phyloP scores from a whole-genome alignment of 2,113 vertebrate species.

The Sterrhoptilus dennistouni region DNA sequence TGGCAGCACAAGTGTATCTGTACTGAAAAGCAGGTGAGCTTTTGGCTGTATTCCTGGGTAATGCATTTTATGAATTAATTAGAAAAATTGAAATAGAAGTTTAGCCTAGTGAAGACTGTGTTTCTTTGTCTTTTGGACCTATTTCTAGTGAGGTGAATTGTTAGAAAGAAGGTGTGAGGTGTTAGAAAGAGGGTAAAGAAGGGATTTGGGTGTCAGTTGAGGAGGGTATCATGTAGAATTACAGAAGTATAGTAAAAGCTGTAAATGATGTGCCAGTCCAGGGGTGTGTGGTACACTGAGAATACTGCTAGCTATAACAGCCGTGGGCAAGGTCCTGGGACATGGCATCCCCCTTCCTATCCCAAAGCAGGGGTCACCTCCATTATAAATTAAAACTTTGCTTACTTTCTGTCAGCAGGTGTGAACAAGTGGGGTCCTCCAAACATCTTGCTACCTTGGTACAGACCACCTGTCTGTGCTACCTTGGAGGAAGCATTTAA shows the following conservation, averaged over 20 bases:
- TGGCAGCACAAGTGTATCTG: accelerated
- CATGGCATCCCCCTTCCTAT: background rate
- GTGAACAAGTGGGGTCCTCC: background rate
- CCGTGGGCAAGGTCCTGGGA: background rate
- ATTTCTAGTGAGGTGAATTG: background rate
- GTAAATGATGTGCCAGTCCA: background rate
- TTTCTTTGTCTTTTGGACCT: background rate
- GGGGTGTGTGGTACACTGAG: background rate
- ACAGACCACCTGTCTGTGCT: background rate
- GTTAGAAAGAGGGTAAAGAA: background rate
- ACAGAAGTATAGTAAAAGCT: background rate
- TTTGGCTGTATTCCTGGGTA: background rate
- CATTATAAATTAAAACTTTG: background rate
- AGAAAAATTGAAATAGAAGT: background rate
- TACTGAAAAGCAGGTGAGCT: background rate
- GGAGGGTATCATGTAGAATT: background rate
- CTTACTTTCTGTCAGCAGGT: background rate
- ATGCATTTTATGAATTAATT: background rate
- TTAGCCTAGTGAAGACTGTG: background rate
- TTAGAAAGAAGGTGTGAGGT: background rate
- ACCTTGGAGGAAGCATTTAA: background rate
- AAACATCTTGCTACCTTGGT: background rate
- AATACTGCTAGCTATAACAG: background rate
- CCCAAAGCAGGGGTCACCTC: background rate
- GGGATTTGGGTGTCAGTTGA: background rate